Base-by-base conservation (phyloP, 1,140 invertebrate species). In the Archivesica marissinica region DNA sequence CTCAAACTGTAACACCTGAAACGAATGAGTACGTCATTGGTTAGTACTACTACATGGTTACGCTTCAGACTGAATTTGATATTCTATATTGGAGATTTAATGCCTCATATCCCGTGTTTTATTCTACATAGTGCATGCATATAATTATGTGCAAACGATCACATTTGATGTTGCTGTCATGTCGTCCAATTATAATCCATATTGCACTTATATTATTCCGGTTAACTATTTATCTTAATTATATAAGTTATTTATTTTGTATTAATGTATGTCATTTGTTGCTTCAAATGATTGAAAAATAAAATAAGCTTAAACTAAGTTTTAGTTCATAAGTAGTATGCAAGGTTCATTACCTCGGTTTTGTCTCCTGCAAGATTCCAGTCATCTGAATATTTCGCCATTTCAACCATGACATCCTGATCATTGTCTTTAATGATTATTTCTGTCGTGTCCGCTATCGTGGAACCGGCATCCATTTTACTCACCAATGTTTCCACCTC, bases 1-100 rank as follows among this genome's bases (percentile, higher is more conserved):
- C 23, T 82, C 66, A 17, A 82, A 61, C 0, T 33, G 79, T 39
- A 82, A 47, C 20, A 72, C 68, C 79, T 82, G 25, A 9, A 72
- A 25, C 7, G 28, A 56, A 56, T 56, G 6, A n/a, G 28, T 23
- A 50, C 11, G 9, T 50, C 20, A 50, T 50, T 20, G 20, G 9
- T 11, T 50, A 50, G 20, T 50, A 11, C 20, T 20, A n/a, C n/a
- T n/a, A n/a, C n/a, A n/a, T n/a, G n/a, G n/a, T n/a, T n/a, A n/a
- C n/a, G n/a, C n/a, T n/a, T n/a, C n/a, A n/a, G n/a, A n/a, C n/a
- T n/a, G n/a, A n/a, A n/a, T n/a, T n/a, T n/a, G n/a, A n/a, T n/a
- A n/a, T n/a, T n/a, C n/a, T n/a, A n/a, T n/a, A n/a, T n/a, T n/a
- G n/a, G n/a, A n/a, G n/a, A n/a, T n/a, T n/a, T n/a, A n/a, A n/a